Evolutionary conservation across 2,797 vertebrate genomes (phyloP).

Genomic region (Gobionotothen gibberifrons): DNA sequence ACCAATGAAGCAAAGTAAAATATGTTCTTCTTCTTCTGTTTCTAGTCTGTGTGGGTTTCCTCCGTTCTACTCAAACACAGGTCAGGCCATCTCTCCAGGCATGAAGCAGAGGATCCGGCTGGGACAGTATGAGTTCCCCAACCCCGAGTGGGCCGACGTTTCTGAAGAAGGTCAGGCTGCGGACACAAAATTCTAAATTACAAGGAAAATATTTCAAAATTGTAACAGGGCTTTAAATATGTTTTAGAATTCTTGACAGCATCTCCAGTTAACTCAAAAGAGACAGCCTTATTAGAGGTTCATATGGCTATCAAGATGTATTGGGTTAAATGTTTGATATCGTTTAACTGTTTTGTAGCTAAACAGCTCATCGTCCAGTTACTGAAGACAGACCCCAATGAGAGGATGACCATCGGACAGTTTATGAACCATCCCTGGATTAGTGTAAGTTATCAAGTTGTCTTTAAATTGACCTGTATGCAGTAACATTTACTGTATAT

Average conservation of each 20-base stretch:
- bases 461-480: neutral
- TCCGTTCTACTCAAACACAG: slow-evolving; percentile 96
- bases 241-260: neutral
- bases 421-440: slow-evolving; percentile 98
- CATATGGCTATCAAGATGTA: neutral
- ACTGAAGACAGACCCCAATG: slow-evolving; percentile 94
- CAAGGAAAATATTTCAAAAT: slow-evolving; percentile 1
- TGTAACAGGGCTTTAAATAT: neutral
- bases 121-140: slow-evolving; percentile 95
- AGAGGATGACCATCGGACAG: slow-evolving; percentile 93
- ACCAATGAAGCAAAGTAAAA: neutral
- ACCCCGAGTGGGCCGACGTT: slow-evolving; percentile 95
- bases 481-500: no score
- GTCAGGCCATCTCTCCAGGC: slow-evolving; percentile 96
- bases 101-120: slow-evolving; percentile 97
- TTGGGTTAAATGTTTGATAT: neutral
- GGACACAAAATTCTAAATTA: neutral
- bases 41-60: slow-evolving; percentile 95
- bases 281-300: neutral
- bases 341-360: slow-evolving; percentile 74
- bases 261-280: neutral
- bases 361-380: slow-evolving; percentile 94
- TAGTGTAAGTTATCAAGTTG: slow-evolving; percentile 84
- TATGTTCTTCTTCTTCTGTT: slow-evolving; percentile 1
- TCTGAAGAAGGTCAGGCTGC: slow-evolving; percentile 90